A percentile compares a stretch with the other conserved stretches of the same genome.
Evolutionary conservation across 2,113 vertebrate species (phyloP).

Genomic region (Leptobrachium ailaonicum): DNA sequence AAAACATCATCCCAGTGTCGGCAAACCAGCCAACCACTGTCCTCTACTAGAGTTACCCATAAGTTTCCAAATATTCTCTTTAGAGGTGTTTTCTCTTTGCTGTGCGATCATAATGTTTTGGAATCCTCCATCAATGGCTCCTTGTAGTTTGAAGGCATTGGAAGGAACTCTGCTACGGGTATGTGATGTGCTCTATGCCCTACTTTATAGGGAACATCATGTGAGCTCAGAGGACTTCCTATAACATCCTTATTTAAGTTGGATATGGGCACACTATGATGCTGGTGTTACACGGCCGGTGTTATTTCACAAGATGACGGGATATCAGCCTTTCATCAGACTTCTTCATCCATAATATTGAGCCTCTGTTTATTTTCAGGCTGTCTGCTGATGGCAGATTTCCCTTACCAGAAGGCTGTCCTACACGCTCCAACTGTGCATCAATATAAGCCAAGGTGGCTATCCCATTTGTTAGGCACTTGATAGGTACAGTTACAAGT

Average conservation of each 20-base stretch:
- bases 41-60: slow-evolving; percentile 13
- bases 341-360: too few species aligned
- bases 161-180: not conserved
- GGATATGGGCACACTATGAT: too few species aligned
- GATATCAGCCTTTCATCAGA: too few species aligned
- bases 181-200: not conserved
- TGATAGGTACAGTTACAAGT: too few species aligned
- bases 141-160: not conserved
- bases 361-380: too few species aligned
- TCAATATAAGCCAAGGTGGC: too few species aligned
- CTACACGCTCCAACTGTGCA: too few species aligned
- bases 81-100: not conserved
- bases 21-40: not conserved
- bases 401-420: too few species aligned
- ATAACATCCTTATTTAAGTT: not conserved
- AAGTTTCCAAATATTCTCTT: not conserved
- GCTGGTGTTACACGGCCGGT: too few species aligned
- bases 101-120: not conserved
- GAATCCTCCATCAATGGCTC: not conserved
- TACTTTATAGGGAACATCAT: not conserved
- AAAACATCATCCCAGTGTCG: not conserved
- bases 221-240: not conserved
- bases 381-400: too few species aligned
- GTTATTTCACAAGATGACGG: too few species aligned
- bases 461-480: too few species aligned